Percentiles rank a stretch among this genome's conserved stretches.
Evolutionary conservation across 2,888 invertebrate genomes (phyloP).

Genomic region (Leucozona laternaria): DNA sequence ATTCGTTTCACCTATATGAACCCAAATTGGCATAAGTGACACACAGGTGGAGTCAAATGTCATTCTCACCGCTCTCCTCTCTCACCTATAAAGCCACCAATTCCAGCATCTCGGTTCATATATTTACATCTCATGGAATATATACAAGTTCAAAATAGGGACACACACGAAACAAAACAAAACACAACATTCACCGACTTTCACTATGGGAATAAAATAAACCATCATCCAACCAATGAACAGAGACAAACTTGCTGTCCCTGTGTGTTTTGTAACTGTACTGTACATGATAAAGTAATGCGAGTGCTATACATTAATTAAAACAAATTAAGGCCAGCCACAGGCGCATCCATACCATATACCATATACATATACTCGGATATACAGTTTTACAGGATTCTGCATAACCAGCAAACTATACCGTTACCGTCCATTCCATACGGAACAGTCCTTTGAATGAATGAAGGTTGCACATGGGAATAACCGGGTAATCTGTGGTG

Average conservation of each 20-base stretch:
- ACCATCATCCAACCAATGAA: conserved; percentile 64
- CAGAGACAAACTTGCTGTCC: conserved; percentile 45
- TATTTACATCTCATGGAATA: background rate
- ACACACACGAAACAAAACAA: conserved; percentile 24
- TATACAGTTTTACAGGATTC: conserved; percentile 24
- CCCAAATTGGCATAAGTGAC: conserved; percentile 62
- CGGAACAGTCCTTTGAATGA: conserved; percentile 23
- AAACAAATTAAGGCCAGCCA: conserved; percentile 70
- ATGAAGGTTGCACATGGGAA: conserved; percentile 63
- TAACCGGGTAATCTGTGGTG: conserved; percentile 65
- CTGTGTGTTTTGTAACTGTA: conserved; percentile 34
- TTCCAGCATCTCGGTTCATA: background rate
- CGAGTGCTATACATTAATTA: conserved; percentile 73
- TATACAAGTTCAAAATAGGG: background rate
- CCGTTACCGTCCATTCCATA: background rate
- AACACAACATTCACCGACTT: conserved; percentile 54
- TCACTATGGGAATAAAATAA: conserved; percentile 65
- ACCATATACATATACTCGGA: background rate
- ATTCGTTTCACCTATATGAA: conserved; percentile 62
- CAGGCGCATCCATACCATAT: conserved; percentile 50
- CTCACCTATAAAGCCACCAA: background rate
- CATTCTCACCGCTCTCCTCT: too few relatives aligned
- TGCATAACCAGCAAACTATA: conserved; percentile 20
- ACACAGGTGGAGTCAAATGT: conserved; percentile 33
- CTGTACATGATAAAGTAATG: conserved; percentile 66